Percentiles rank a stretch among this genome's conserved stretches.
Conservation (phyloP, 2,113 vertebrate genomes). For the Eretmochelys imbricata region DNA sequence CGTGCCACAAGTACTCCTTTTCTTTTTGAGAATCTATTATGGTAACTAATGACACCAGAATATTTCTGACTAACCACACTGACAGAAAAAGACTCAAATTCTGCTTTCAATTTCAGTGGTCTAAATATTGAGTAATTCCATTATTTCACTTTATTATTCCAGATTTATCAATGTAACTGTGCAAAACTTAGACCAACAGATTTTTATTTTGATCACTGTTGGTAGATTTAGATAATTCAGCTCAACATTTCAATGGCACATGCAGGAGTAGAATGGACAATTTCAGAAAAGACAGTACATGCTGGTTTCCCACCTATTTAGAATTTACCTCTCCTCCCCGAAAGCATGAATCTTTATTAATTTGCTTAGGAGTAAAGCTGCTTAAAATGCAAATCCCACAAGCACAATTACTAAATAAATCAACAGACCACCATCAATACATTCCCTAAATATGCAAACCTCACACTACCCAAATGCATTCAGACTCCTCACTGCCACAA, state of each 20-base stretch:
- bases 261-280: constrained; percentile 29
- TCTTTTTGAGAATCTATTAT: not conserved
- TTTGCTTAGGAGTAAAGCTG: constrained; percentile 43
- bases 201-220: not conserved
- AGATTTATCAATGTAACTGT: constrained; percentile 23
- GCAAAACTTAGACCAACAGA: not conserved
- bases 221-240: constrained; percentile 10
- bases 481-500: not conserved
- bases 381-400: constrained; percentile 47
- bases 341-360: constrained; percentile 51
- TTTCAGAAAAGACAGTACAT: constrained; percentile 48
- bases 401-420: constrained; percentile 46
- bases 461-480: not conserved
- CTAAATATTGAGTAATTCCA: constrained; percentile 34
- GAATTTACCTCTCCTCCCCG: constrained; percentile 50
- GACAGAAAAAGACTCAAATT: constrained; percentile 22
- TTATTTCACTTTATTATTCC: not conserved
- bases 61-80: not conserved
- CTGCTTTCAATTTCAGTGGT: not conserved
- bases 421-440: constrained; percentile 16
- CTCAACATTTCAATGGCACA: constrained; percentile 21
- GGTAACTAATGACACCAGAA: constrained; percentile 18
- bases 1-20: too few relatives aligned
- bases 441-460: not conserved
- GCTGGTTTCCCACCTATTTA: constrained; percentile 53